A percentile compares a stretch with the other conserved stretches of the same genome.
Conservation (phyloP, 2,113 vertebrate species). For the Mionectes macconnelli region DNA sequence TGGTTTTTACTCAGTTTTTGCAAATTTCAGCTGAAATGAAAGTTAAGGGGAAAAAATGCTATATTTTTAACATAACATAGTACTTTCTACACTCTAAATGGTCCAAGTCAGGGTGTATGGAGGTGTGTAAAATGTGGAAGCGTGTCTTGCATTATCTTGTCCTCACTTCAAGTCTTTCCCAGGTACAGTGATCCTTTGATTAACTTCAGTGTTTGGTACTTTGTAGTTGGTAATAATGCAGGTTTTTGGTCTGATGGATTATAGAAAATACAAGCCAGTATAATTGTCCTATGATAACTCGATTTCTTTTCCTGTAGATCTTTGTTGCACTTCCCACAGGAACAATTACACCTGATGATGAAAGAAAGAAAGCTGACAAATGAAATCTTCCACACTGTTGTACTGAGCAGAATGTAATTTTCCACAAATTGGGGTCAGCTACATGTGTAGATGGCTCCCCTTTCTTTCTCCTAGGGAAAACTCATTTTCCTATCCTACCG, state of each 20-base stretch:
- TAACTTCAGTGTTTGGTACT: background rate
- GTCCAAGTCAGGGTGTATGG: background rate
- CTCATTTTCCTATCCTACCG: background rate
- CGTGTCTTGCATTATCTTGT: background rate
- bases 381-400: background rate
- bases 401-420: conserved; percentile 39
- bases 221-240: background rate
- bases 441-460: background rate
- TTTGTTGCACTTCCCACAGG: background rate
- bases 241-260: background rate
- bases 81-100: background rate
- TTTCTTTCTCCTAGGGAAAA: conserved; percentile 17
- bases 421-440: conserved; percentile 33
- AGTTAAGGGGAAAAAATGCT: background rate
- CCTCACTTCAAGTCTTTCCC: background rate
- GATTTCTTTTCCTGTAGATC: conserved; percentile 4
- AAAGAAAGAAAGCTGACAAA: background rate
- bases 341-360: conserved; percentile 35
- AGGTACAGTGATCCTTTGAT: background rate
- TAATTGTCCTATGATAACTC: background rate
- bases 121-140: background rate
- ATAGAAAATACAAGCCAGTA: background rate
- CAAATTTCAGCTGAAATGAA: background rate
- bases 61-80: background rate
- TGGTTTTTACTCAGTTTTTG: background rate